Conservation (phyloP, 30 jellyfish, hydroid and myxozoan species). For the Kudoa iwatai region DNA sequence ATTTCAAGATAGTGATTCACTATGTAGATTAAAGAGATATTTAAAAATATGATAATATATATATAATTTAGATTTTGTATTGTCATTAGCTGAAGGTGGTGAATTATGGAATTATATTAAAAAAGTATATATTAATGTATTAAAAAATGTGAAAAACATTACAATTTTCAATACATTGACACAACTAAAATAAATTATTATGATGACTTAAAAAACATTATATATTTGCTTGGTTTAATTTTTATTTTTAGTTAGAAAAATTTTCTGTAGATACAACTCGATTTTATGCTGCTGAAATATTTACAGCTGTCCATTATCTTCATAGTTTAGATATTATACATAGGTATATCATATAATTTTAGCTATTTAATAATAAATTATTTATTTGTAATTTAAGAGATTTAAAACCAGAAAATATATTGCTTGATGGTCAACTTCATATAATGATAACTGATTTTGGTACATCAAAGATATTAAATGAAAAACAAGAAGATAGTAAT, state of each 20-base stretch:
- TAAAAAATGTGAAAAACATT: neutral
- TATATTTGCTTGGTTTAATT: neutral
- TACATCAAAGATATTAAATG: constrained; percentile 27
- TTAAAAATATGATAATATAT: neutral
- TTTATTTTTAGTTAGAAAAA: constrained; percentile 30
- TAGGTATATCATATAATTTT: constrained; percentile 10
- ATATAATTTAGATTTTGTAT: constrained; percentile 31
- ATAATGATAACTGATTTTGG: constrained; percentile 77
- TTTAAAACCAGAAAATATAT: constrained; percentile 63
- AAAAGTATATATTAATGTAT: constrained; percentile 10
- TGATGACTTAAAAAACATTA: neutral
- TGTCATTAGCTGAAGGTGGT: constrained; percentile 45
- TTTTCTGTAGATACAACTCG: constrained; percentile 53
- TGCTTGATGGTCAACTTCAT: constrained; percentile 52
- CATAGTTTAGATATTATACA: constrained; percentile 58
- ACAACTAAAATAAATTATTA: neutral
- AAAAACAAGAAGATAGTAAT: constrained; percentile 1
- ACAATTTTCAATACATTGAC: neutral
- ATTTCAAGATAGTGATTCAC: constrained; percentile 40
- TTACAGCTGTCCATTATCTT: constrained; percentile 36
- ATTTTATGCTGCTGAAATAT: constrained; percentile 63
- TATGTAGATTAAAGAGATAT: constrained; percentile 23
- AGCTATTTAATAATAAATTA: neutral
- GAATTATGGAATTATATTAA: constrained; percentile 32
- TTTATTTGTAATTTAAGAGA: constrained; percentile 8